Conservation (phyloP, 1,140 invertebrate species). For the Bombyx mandarina region DNA sequence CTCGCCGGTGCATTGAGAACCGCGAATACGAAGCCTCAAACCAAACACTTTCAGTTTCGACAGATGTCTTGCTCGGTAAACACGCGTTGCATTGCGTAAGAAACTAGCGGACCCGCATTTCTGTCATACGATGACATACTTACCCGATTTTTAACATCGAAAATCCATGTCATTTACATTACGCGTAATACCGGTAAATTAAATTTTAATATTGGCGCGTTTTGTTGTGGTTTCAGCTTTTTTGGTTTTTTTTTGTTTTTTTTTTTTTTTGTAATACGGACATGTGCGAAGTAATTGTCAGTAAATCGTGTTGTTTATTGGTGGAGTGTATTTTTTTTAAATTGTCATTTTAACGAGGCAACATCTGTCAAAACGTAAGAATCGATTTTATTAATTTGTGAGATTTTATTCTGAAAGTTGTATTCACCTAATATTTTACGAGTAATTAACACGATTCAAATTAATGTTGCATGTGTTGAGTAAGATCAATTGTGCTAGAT, state of each 20-base stretch:
- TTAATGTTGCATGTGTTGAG: too few species aligned
- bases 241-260: background rate
- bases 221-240: background rate
- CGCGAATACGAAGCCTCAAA: background rate
- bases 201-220: slow-evolving; percentile 3
- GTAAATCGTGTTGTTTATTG: slow-evolving; percentile 7
- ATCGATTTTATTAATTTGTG: too few species aligned
- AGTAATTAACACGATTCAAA: too few species aligned
- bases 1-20: too few species aligned
- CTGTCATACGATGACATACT: slow-evolving; percentile 31
- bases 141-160: slow-evolving; percentile 12
- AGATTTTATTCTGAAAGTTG: too few species aligned
- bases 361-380: slow-evolving; percentile 67
- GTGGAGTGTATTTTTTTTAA: slow-evolving; percentile 3
- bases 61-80: slow-evolving; percentile 28
- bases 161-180: background rate
- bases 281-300: background rate
- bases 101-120: slow-evolving; percentile 34
- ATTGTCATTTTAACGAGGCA: slow-evolving; percentile 28
- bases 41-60: slow-evolving; percentile 60
- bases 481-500: too few species aligned
- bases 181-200: background rate
- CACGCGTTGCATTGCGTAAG: slow-evolving; percentile 47
- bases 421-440: too few species aligned
- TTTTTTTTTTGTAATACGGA: background rate